Base-by-base conservation (phyloP, 1,140 invertebrate species). In the Elymnias hypermnestra region DNA sequence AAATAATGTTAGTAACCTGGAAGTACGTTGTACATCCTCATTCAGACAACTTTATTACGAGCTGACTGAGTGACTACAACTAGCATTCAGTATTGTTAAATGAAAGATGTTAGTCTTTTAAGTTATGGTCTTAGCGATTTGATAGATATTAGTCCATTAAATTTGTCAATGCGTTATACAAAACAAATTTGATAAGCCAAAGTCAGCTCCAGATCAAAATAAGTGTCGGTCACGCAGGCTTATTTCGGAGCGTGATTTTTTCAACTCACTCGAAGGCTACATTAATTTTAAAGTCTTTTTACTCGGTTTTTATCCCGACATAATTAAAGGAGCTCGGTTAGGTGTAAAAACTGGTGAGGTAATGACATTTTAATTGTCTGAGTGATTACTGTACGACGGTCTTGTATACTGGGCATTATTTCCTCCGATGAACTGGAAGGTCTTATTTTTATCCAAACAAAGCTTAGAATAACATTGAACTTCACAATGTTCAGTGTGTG, bases 291-390 rank as follows among this genome's bases (percentile, higher is more conserved):
- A 44, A 48, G 35, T 57, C 54, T 72, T 69, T 69, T 69, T 70
- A 61, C 56, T 62, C 45, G 38, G 29, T 68, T 72, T 70, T 72
- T 66, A 66, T 72, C 49, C 66, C 51, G 33, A 63, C 58, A 69
- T 70, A 79, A 83, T 83, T 83, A 79, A 78, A 77, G 67, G 61
- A 53, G 56, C 53, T 62, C 56, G 62, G 74, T 66, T 73, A 73
- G 63, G 70, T 64, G 61, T 64, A 65, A 67, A 77, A 82, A 77
- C 65, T 55, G 49, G 57, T 53, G 57, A 65, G 59, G 64, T 78
- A 79, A 83, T 67, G 73, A 74, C 71, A 77, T 81, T 81, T 83
- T 83, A 81, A 83, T 83, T 77, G 75, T 79, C 57, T 51, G 54
- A 54, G 50, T 71, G 63, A 76, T 75, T 77, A 73, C 59, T 63